Percentiles rank a stretch among this genome's conserved stretches.
These are phyloP conservation scores for Scaptomyza hsui DNA, from an alignment of 1,140 invertebrate genomes.

Conservation along the genomic window DNA sequence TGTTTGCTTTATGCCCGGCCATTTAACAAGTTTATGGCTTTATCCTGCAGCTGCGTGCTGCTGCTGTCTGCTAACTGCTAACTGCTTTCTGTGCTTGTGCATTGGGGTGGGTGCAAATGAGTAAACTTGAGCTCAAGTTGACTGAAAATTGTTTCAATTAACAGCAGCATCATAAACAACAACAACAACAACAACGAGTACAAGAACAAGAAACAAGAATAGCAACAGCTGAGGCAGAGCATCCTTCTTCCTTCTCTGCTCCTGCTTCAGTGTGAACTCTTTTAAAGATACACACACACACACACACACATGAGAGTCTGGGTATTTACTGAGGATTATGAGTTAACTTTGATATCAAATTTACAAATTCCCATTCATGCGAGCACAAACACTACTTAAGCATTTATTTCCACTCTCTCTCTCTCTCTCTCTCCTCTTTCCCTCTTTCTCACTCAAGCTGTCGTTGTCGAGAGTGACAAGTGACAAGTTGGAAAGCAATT, in stretches of 20 bases:
- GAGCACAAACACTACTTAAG: slow-evolving; percentile 24
- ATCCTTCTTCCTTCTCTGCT: slow-evolving; percentile 3
- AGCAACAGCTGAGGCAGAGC: not conserved
- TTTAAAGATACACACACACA: slow-evolving; percentile 38
- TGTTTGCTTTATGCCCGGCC: slow-evolving; percentile 56
- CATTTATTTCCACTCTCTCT: slow-evolving; percentile 16
- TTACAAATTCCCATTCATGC: slow-evolving; percentile 42
- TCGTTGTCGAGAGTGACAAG: slow-evolving; percentile 21
- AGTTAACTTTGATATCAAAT: slow-evolving; percentile 49
- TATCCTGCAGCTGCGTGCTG: slow-evolving; percentile 54
- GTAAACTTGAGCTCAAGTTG: slow-evolving; percentile 49
- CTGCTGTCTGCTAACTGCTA: slow-evolving; percentile 1
- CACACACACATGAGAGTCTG: slow-evolving; percentile 7
- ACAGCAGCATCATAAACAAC: slow-evolving; percentile 41
- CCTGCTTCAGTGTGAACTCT: slow-evolving; percentile 47
- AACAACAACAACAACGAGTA: slow-evolving; percentile 9
- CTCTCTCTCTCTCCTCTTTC: too few species aligned
- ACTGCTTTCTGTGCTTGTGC: not conserved
- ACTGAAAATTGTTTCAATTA: slow-evolving; percentile 75
- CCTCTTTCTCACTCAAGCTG: too few species aligned
- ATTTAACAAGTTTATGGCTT: slow-evolving; percentile 63
- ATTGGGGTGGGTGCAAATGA: slow-evolving; percentile 39
- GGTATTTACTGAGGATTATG: slow-evolving; percentile 37
- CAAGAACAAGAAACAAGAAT: not conserved
- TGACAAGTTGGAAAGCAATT: slow-evolving; percentile 45